Conservation (phyloP, 2,113 vertebrate genomes). For the Hemiprocne comata region DNA sequence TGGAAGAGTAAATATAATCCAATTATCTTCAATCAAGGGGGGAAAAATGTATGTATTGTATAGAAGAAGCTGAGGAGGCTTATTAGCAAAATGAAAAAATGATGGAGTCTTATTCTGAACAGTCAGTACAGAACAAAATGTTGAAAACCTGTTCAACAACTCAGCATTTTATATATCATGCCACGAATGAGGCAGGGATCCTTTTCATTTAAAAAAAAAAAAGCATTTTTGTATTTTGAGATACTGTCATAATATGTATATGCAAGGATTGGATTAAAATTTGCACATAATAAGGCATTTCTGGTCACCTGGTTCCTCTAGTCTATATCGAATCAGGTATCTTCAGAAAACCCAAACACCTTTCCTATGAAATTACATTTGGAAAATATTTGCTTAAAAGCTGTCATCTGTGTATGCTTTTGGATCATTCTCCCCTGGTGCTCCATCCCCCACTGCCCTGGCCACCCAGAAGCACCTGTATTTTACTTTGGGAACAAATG, state of each 20-base stretch:
- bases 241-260: background rate
- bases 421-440: background rate
- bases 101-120: background rate
- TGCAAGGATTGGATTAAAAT: background rate
- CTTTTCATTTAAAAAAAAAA: background rate
- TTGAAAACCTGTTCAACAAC: background rate
- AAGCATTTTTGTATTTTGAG: background rate
- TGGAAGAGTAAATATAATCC: background rate
- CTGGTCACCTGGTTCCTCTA: background rate
- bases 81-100: background rate
- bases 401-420: background rate
- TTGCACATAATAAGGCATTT: background rate
- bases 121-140: background rate
- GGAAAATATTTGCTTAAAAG: background rate
- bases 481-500: background rate
- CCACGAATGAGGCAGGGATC: background rate
- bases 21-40: background rate
- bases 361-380: background rate
- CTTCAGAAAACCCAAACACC: background rate
- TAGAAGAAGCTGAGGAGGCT: background rate
- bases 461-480: background rate
- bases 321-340: background rate
- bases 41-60: background rate
- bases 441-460: fast-evolving
- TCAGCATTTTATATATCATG: background rate